phyloP scores from a whole-genome alignment of 2,888 invertebrate species.

The Tanytarsus gracilentus region DNA sequence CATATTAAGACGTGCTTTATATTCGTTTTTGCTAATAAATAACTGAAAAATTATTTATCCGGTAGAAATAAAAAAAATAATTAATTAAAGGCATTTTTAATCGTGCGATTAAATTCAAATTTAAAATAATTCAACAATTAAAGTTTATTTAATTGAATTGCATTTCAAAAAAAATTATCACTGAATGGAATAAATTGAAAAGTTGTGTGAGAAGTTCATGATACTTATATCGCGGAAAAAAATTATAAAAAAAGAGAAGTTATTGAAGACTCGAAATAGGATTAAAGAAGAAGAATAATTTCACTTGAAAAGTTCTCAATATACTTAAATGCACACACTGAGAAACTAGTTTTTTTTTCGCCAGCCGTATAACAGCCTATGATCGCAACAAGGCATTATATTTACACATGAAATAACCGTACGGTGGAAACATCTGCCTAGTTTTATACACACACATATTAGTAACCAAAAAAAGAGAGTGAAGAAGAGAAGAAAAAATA shows the following conservation, averaged over 20 bases:
- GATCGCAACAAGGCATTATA: conserved; percentile 21
- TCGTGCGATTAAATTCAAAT: too few species aligned
- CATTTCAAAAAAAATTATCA: too few species aligned
- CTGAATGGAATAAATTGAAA: too few species aligned
- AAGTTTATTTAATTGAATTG: not conserved
- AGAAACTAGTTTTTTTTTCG: conserved; percentile 17
- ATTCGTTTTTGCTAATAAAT: too few species aligned
- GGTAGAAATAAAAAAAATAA: not conserved
- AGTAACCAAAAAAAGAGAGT: not conserved
- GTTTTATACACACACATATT: not conserved
- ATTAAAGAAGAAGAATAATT: too few species aligned
- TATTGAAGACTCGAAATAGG: too few species aligned
- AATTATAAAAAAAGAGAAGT: too few species aligned
- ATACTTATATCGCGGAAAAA: too few species aligned
- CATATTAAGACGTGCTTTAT: too few species aligned
- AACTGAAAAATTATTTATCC: too few species aligned
- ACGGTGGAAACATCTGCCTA: conserved; percentile 28
- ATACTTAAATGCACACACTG: not conserved
- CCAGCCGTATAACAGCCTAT: conserved; percentile 15
- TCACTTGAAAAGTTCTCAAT: too few species aligned
- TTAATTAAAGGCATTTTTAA: not conserved
- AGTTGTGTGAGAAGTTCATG: too few species aligned
- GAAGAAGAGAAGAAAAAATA: not conserved
- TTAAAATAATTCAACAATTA: not conserved
- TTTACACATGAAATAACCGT: conserved; percentile 25